A percentile compares a stretch with the other conserved stretches of the same genome.
These are phyloP conservation scores for Astur gentilis DNA, from an alignment of 2,113 vertebrate genomes.

Conservation along the genomic window DNA sequence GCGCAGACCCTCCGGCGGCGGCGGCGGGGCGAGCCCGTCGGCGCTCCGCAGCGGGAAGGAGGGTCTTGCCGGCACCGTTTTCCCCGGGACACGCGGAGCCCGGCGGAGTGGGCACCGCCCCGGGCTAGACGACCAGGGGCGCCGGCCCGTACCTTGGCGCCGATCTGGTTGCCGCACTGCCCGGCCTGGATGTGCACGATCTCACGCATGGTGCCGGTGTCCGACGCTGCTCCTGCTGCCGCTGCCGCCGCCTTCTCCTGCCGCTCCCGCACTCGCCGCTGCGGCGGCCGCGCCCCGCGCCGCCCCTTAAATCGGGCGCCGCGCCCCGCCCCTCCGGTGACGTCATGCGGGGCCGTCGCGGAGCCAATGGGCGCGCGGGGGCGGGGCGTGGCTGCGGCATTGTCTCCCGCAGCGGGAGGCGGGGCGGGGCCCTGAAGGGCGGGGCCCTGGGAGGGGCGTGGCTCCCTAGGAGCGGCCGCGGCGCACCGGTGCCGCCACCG, in stretches of 20 bases:
- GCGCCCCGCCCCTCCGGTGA: not conserved
- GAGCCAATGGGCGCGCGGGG: not conserved
- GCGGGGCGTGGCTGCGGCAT: not conserved
- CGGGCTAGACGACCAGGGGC: too few relatives aligned
- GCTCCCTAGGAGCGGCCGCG: too few relatives aligned
- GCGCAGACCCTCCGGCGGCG: too few relatives aligned
- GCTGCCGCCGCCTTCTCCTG: rapidly evolving
- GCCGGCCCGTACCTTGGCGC: conserved; percentile 81
- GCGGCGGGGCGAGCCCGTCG: too few relatives aligned
- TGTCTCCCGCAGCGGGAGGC: not conserved
- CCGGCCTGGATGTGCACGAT: conserved; percentile 93
- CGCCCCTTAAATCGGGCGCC: not conserved
- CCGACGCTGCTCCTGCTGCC: not conserved
- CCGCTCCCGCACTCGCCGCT: not conserved
- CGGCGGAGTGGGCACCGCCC: too few relatives aligned
- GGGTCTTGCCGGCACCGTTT: too few relatives aligned
- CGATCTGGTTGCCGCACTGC: conserved; percentile 94
- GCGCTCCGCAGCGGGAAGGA: too few relatives aligned
- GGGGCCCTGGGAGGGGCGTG: too few relatives aligned
- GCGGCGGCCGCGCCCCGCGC: too few relatives aligned
- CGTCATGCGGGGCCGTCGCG: not conserved
- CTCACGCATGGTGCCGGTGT: conserved; percentile 84
- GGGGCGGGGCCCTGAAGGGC: not conserved
- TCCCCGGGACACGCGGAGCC: too few relatives aligned
- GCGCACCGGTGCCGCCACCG: too few relatives aligned